Evolutionary conservation across 2,888 invertebrate species (phyloP).

Genomic region (Drosophila ustulata): DNA sequence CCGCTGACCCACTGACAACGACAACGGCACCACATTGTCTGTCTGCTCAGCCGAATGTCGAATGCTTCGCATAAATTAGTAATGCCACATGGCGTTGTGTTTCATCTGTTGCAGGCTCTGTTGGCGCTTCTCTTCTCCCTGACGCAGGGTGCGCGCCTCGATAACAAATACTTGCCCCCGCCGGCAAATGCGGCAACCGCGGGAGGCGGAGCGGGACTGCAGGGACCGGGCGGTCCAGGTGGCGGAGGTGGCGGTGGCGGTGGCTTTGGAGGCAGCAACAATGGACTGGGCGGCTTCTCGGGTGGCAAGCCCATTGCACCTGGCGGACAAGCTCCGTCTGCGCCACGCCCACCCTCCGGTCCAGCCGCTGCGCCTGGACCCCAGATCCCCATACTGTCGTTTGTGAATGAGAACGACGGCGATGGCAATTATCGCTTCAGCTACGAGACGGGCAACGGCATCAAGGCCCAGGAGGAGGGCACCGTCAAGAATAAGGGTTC

Average conservation of each 20-base stretch:
- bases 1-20: constrained; percentile 13
- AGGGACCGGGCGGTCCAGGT: constrained; percentile 76
- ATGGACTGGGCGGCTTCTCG: constrained; percentile 84
- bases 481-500: constrained; percentile 87
- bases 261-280: constrained; percentile 60
- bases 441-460: constrained; percentile 88
- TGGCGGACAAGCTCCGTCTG: constrained; percentile 65
- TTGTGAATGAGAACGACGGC: constrained; percentile 87
- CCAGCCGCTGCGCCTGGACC: constrained; percentile 80
- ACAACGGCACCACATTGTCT: constrained; percentile 23
- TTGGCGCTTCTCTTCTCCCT: constrained; percentile 84
- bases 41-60: constrained; percentile 9
- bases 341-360: constrained; percentile 68
- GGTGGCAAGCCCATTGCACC: constrained; percentile 82
- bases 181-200: constrained; percentile 85
- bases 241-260: constrained; percentile 80
- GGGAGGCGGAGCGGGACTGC: constrained; percentile 84
- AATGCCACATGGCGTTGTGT: constrained; percentile 15
- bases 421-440: constrained; percentile 87
- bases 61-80: constrained; percentile 53
- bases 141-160: constrained; percentile 86
- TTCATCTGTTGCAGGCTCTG: constrained; percentile 84
- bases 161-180: constrained; percentile 87
- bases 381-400: constrained; percentile 86
- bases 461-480: constrained; percentile 88